Conservation (phyloP, 2,113 vertebrate genomes). For the Empidonax alnorum region DNA sequence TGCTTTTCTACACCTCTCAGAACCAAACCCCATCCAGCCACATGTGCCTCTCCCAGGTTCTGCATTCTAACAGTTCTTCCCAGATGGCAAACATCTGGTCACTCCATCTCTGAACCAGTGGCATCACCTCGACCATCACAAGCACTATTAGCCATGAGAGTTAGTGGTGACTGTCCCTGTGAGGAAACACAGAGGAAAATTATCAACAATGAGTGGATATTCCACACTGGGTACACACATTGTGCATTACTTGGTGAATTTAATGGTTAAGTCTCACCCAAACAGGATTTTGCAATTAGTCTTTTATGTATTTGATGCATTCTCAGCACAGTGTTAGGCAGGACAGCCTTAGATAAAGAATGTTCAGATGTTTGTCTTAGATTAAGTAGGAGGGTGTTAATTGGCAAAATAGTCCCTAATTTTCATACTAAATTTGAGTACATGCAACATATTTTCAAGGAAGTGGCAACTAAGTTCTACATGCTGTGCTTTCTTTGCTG, state of each 20-base stretch:
- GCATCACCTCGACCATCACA: background rate
- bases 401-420: slow-evolving; percentile 26
- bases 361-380: slow-evolving; percentile 29
- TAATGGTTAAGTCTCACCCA: slow-evolving; percentile 40
- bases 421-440: slow-evolving; percentile 9
- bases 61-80: background rate
- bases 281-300: slow-evolving; percentile 19
- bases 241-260: slow-evolving; percentile 12
- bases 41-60: background rate
- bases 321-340: slow-evolving; percentile 2
- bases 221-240: background rate
- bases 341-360: slow-evolving; percentile 32
- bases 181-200: background rate
- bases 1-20: background rate
- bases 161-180: background rate
- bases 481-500: background rate
- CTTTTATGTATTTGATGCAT: slow-evolving; percentile 33
- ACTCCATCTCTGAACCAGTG: background rate
- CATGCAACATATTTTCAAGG: background rate
- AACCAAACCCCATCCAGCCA: background rate
- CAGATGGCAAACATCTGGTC: background rate
- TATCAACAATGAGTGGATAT: slow-evolving; percentile 17
- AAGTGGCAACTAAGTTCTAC: background rate
- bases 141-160: background rate
- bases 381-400: slow-evolving; percentile 61